Evolutionary conservation across 1,140 invertebrate species (phyloP).

Genomic region (Bombyx mori): DNA sequence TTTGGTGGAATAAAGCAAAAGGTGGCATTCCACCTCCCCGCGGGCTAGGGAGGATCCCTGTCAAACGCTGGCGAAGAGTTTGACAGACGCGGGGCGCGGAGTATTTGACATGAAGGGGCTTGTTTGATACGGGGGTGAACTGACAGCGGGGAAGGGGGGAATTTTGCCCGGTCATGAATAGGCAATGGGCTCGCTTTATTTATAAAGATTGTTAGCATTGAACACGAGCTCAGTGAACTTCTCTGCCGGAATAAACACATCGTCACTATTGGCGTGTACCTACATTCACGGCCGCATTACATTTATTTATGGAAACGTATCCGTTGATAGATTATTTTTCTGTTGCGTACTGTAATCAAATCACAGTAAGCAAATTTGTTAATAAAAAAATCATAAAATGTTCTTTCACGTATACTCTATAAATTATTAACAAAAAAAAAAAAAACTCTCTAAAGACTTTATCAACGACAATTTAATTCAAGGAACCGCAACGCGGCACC

Average conservation of each 20-base stretch:
- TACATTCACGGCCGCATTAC: too few species aligned
- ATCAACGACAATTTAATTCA: slow-evolving; percentile 66
- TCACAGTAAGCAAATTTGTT: too few species aligned
- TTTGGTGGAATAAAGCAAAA: slow-evolving; percentile 19
- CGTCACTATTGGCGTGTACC: slow-evolving; percentile 28
- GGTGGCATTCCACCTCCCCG: slow-evolving; percentile 58
- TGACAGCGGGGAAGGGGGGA: slow-evolving; percentile 39
- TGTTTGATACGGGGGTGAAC: slow-evolving; percentile 67
- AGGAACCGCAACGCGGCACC: slow-evolving; percentile 40
- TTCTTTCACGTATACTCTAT: too few species aligned
- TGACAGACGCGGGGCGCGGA: slow-evolving; percentile 69
- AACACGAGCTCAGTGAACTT: slow-evolving; percentile 55
- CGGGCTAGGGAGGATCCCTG: slow-evolving; percentile 65
- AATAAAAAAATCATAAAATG: too few species aligned
- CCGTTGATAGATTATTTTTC: too few species aligned
- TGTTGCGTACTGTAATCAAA: too few species aligned
- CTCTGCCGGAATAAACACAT: slow-evolving; percentile 55
- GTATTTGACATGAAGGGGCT: slow-evolving; percentile 71
- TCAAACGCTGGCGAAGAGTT: slow-evolving; percentile 70
- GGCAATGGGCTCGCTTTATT: slow-evolving; percentile 69
- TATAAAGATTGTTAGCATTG: slow-evolving; percentile 64
- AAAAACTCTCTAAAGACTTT: slow-evolving; percentile 50
- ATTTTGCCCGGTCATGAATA: slow-evolving; percentile 70
- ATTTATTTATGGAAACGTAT: too few species aligned
- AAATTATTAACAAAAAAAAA: slow-evolving; percentile 25